phyloP scores from a whole-genome alignment of 2,113 vertebrate genomes.

The Dasyurus viverrinus region DNA sequence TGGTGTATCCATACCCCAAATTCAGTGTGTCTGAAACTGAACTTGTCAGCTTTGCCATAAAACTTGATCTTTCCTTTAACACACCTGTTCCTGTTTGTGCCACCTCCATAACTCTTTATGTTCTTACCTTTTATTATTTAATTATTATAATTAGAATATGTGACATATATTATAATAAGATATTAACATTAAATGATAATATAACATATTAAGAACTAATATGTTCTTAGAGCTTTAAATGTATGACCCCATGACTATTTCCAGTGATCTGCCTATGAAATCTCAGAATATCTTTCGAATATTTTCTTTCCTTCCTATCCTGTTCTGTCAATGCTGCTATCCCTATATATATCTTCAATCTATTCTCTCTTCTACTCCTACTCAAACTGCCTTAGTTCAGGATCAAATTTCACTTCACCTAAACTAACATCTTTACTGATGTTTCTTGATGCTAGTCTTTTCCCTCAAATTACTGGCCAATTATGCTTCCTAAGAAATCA shows the following conservation, averaged over 20 bases:
- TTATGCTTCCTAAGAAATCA: background rate
- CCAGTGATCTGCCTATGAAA: background rate
- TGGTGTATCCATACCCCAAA: background rate
- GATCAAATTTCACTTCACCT: background rate
- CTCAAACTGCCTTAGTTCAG: background rate
- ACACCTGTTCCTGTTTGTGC: background rate
- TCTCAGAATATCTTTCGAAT: background rate
- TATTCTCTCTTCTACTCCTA: background rate
- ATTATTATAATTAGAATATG: too few relatives aligned
- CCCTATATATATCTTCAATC: background rate
- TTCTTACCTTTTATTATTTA: background rate
- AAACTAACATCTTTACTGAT: background rate
- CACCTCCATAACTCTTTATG: background rate
- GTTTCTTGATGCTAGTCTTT: background rate
- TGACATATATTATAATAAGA: too few relatives aligned
- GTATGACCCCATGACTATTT: background rate
- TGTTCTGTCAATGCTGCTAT: background rate
- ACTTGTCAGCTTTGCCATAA: background rate
- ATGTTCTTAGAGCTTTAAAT: background rate
- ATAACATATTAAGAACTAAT: too few relatives aligned
- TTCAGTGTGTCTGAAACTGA: background rate
- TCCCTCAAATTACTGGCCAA: background rate
- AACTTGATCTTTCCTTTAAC: background rate
- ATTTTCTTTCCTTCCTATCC: background rate
- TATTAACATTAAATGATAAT: too few relatives aligned